Evolutionary conservation across 2,888 invertebrate species (phyloP), one percentile per base, ranked within the genome.

Genomic region (Lithodes maja): DNA sequence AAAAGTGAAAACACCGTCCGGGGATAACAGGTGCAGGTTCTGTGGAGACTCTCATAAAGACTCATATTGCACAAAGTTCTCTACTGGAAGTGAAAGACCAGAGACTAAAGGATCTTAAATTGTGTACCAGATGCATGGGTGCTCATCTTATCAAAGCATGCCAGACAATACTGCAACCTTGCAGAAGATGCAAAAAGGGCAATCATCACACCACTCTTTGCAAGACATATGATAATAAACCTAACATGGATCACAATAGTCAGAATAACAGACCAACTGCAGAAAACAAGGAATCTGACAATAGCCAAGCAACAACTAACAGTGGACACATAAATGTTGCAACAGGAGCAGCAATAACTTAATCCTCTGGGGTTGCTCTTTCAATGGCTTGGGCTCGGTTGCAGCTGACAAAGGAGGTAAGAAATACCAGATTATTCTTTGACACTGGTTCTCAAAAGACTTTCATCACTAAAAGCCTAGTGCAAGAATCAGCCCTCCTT

Each of bases 131-230:
- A 53, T 79, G 78, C 53, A 79, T 79, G 78, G 78, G 78, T 50
- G 53, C 52, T 52, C 78, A 79, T 52, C 53, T 15, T 9, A n/a
- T 49, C 2, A 75, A 75, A 75, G 17, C n/a, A 2, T 75, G 75
- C 9, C 75, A 53, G n/a, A n/a, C n/a, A n/a, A n/a, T n/a, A n/a
- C 55, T 74, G n/a, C 17, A 74, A 1, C 3, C 78, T 53, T 79
- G 78, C 53, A 50, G 53, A 53, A 52, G 53, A 53, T 79, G 52
- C 15, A 12, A 53, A 2, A 79, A 53, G 15, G 53, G 78, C 12
- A 79, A 79, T 52, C 78, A 79, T 79, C 50, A 79, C 78, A 53
- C 78, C 2, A 50, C n/a, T 15, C 78, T 79, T 79, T 79, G 52
- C 53, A 79, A 79, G 17, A 79, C 78, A n/a, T 53, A 79, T 53